Evolutionary conservation across 1,140 invertebrate species (phyloP), one percentile per base, ranked within the genome.

Genomic region (Pygmarrhopalites habei): DNA sequence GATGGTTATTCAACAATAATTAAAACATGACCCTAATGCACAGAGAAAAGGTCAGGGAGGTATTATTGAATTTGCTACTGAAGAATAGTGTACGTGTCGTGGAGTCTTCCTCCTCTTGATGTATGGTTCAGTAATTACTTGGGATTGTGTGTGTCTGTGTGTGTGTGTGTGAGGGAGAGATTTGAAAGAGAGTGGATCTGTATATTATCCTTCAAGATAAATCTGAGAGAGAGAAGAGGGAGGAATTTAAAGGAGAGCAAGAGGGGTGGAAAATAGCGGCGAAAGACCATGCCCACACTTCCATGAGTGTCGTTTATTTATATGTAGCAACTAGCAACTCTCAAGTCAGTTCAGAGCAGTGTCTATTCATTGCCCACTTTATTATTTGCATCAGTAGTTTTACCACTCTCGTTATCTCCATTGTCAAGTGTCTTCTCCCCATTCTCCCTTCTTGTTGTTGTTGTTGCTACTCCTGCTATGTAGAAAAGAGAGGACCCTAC

Each of bases 381-480:
- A 60, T 52, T 29, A 60, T 60, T 60, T 47, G 58, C 58, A 60
- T 60, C 46, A 52, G 58, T 35, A 60, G 58, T 60, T 60, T 60
- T 51, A n/a, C n/a, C n/a, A 44, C 49, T 44, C 58, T 60, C 58
- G 58, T 60, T 60, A 60, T 60, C 44, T 32, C 58, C 47, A 60
- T 60, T 60, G 58, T 60, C 19, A 12, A 14, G 23, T 49, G 14
- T 19, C 46, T 21, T 49, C 23, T 49, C 12, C 12, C 46, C 12
- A 49, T 49, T 12, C 12, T 49, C 12, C 12, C 46, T 15, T 7
- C 23, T 21, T 12, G 46, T 12, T 19, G 7, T 21, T 15, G 12
- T 15, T 21, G 19, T 19, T 15, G 35, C 39, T 12, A 12, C 12
- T n/a, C 39, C 46, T 15, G 12, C 12, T 49, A 49, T 12, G 46